Conservation (phyloP, 2,888 invertebrate genomes). For the Mimumesa dahlbomi region DNA sequence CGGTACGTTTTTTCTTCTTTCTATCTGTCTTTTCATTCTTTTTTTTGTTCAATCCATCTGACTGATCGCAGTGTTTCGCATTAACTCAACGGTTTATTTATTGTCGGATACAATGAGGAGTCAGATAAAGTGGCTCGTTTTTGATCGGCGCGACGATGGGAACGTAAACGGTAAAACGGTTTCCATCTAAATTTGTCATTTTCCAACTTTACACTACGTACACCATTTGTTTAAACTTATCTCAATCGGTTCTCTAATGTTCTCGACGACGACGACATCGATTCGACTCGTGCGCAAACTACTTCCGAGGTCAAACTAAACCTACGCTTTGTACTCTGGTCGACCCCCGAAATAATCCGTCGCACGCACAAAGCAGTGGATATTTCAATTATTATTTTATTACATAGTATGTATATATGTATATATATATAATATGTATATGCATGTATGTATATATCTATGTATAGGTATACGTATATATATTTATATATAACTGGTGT, state of each 20-base stretch:
- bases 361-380: conserved; percentile 59
- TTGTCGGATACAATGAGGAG: conserved; percentile 50
- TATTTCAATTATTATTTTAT: conserved; percentile 29
- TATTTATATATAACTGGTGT: conserved; percentile 20
- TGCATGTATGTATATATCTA: conserved; percentile 23
- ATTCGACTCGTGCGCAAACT: conserved; percentile 65
- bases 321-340: conserved; percentile 78
- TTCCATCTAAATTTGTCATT: conserved; percentile 8
- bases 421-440: conserved; percentile 34
- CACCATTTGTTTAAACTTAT: conserved; percentile 7
- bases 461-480: conserved; percentile 19
- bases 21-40: neutral
- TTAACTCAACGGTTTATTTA: conserved; percentile 40
- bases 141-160: conserved; percentile 29
- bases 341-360: conserved; percentile 74
- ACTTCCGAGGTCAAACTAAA: conserved; percentile 76
- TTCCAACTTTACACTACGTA: neutral
- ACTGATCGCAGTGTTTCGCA: no score
- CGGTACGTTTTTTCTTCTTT: conserved; percentile 2
- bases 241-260: conserved; percentile 35
- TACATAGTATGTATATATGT: conserved; percentile 40
- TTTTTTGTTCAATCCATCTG: no score
- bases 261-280: conserved; percentile 50
- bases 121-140: conserved; percentile 27
- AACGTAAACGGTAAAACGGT: conserved; percentile 20